phyloP scores from a whole-genome alignment of 2,113 vertebrate genomes.

The Addax nasomaculatus region DNA sequence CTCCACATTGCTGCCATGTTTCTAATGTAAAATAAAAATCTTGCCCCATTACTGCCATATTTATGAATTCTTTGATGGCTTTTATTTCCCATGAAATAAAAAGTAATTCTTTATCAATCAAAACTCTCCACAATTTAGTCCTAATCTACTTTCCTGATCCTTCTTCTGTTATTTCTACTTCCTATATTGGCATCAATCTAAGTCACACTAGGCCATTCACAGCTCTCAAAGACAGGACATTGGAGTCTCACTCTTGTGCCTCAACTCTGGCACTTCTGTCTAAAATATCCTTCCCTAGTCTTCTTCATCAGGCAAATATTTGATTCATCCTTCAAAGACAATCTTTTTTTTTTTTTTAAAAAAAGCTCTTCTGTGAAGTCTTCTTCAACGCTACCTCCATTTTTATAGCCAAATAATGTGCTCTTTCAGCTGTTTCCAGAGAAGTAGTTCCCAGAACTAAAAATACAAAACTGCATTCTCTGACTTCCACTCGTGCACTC shows the following conservation, averaged over 20 bases:
- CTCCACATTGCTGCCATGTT: background rate
- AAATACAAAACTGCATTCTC: background rate
- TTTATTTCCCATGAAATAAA: background rate
- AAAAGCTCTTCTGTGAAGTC: background rate
- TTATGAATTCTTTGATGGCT: background rate
- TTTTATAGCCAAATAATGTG: background rate
- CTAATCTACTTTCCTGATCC: background rate
- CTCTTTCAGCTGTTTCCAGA: background rate
- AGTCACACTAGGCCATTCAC: background rate
- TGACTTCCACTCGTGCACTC: background rate
- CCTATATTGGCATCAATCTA: background rate
- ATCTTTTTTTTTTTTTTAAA: background rate
- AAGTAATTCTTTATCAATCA: background rate
- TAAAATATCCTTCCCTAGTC: background rate
- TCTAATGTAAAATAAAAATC: background rate
- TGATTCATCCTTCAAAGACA: background rate
- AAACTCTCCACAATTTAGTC: background rate
- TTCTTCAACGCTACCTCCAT: background rate
- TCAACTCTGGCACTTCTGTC: background rate
- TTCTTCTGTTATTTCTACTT: background rate
- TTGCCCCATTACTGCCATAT: background rate
- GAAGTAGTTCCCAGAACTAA: background rate
- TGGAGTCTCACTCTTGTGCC: background rate
- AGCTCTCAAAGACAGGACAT: background rate
- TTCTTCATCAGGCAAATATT: background rate